Evolutionary conservation across 2,797 vertebrate species (phyloP), one percentile per base, ranked within the genome.

Genomic region (Brotula barbata): DNA sequence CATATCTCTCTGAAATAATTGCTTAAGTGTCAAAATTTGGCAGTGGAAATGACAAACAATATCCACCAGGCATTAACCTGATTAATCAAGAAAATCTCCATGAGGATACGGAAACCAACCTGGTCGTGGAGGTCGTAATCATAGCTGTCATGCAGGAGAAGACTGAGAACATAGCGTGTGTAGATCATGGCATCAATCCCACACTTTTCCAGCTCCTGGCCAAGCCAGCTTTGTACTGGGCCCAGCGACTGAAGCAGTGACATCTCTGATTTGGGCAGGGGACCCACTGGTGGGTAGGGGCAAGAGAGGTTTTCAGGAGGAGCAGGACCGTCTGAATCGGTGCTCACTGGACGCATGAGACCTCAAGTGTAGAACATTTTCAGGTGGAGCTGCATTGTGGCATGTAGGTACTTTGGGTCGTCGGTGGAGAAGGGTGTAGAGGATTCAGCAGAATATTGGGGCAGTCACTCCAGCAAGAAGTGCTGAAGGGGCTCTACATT

Each of bases 101-200:
- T 4, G 17, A 19, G 5, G 23, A 28, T 28, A n/a, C 25, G 2
- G 16, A n/a, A 44, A 62, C 83, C 61, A 88, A 98, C 97, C 96
- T 99, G 97, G 92, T 99, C 97, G 93, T 99, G 97, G 86, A 98
- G 92, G 88, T 99, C 96, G 58, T 97, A 97, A 91, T 99, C 96
- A 49, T 94, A 98, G 89, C 94, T 97, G 92, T 99, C 97, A 33
- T 99, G 96, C 89, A 99, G 94, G 87, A 99, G 95, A 81, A 99
- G 95, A 89, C 97, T 99, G 86, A 99, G 95, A 87, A 99, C 94
- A 48, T 99, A 98, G 84, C 97, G 94, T 79, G 96, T 98, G 87
- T 99, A 99, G 87, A 99, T 95, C 95, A 99, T 93, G 87, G 97
- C 97, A 87, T 99, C 97, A 51, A 99, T 99, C 92, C 97, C 97